Evolutionary conservation across 2,888 invertebrate genomes (phyloP).

Genomic region (Lepeophtheirus nordmannii): DNA sequence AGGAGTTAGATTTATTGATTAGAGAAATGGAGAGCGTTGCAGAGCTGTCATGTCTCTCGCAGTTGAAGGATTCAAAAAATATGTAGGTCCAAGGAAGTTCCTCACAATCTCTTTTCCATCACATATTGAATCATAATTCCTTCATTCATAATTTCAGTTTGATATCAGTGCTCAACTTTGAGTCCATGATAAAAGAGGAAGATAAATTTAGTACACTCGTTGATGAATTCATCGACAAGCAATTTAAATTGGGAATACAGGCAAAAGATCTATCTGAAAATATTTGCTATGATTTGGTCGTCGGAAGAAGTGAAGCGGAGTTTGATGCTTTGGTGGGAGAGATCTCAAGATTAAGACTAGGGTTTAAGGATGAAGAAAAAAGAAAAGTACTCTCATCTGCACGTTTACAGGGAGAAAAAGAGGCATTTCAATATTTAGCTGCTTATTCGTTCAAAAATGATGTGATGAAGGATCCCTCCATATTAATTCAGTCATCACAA

Average conservation of each 20-base stretch:
- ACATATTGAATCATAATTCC: not conserved
- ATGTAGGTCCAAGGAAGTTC: not conserved
- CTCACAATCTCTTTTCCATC: too few relatives aligned
- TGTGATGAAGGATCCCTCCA: not conserved
- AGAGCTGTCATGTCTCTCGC: not conserved
- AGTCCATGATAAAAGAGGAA: not conserved
- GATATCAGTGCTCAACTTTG: not conserved
- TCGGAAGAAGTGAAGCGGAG: not conserved
- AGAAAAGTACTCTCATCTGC: not conserved
- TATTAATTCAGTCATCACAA: not conserved
- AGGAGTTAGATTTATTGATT: not conserved
- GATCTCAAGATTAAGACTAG: not conserved
- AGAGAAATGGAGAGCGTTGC: not conserved
- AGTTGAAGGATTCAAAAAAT: not conserved
- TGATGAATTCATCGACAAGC: not conserved
- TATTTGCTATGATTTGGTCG: not conserved
- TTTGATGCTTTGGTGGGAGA: not conserved
- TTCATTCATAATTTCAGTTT: not conserved
- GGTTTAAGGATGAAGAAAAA: not conserved
- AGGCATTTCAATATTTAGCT: not conserved
- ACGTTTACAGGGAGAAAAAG: not conserved
- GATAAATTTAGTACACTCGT: not conserved
- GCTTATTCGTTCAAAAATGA: not conserved
- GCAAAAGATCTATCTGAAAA: not conserved
- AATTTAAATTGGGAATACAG: not conserved